Base-by-base conservation (phyloP, 23 tunicate species). In the Styela plicata region DNA sequence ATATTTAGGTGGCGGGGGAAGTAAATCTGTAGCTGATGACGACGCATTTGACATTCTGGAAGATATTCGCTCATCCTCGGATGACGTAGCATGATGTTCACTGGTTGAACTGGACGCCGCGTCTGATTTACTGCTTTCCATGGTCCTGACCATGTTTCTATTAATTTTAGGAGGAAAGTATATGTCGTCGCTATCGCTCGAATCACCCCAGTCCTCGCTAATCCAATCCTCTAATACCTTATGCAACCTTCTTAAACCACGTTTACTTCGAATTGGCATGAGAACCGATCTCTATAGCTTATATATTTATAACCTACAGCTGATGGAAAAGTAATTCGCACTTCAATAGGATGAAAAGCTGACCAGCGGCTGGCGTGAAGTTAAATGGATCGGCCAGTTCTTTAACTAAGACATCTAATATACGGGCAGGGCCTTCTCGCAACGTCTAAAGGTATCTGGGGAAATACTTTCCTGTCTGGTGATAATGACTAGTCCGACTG, bases 1-100 rank as follows among this genome's bases (percentile, higher is more conserved):
- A 26, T 76, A 76, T 76, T 76, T 76, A 24, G 81, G 81, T 24
- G 81, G 81, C 18, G 81, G 81, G 18, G 81, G 81, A 1, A 76
- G 81, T 25, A 36, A 65, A 76, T 76, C 81, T 13, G 81, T 76
- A 24, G 66, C 67, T n/a, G 81, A 33, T 53, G 81, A 76, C 19
- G 78, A 73, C 30, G 81, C 2, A 25, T 25, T 36, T 76, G 81
- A 76, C 66, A 76, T 33, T 53, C 66, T 36, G 23, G 81, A 76
- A 19, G 81, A 76, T 20, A 57, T 53, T 2, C 81, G 36, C 17
- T 44, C 81, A 7, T 76, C 81, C 31, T 26, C 33, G 28, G 29
- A n/a, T 53, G 63, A 44, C 13, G 64, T n/a, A 7, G 63, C 28
- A 13, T 26, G 23, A 10, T 29, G 30, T 26, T 53, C 66, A 24